A percentile compares a stretch with the other conserved stretches of the same genome.
phyloP scores from a whole-genome alignment of 2,113 vertebrate species.

The Elachura formosa region DNA sequence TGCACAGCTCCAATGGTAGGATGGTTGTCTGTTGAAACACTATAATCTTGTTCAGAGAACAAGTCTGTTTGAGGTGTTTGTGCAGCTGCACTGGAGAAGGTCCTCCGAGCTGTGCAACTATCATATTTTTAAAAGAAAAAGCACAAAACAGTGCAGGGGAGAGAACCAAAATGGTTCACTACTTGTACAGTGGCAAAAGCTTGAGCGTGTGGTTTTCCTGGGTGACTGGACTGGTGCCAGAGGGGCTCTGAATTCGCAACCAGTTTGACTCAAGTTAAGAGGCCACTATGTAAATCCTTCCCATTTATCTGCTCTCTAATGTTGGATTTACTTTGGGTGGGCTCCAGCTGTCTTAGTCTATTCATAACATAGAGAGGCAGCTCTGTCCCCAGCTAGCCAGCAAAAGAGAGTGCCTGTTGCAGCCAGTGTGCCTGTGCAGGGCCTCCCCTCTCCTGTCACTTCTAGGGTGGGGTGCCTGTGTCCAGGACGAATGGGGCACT shows the following conservation, averaged over 20 bases:
- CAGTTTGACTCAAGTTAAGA: constrained; percentile 2
- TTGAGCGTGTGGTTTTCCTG: not conserved
- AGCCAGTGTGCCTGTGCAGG: not conserved
- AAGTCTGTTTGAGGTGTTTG: not conserved
- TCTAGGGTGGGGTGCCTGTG: not conserved
- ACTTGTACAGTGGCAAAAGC: not conserved
- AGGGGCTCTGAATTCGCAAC: constrained; percentile 1
- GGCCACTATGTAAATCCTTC: constrained; percentile 24
- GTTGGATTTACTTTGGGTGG: constrained; percentile 45
- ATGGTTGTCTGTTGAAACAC: not conserved
- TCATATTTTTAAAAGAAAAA: not conserved
- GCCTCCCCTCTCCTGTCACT: not conserved
- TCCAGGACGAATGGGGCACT: not conserved
- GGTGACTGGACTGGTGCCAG: not conserved
- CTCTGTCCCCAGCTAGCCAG: not conserved
- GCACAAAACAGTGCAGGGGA: not conserved
- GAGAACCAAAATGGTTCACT: not conserved
- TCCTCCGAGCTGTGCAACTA: not conserved
- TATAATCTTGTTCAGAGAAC: not conserved
- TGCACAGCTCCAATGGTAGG: not conserved
- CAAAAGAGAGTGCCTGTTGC: not conserved
- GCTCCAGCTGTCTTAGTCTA: constrained; percentile 22
- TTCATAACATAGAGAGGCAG: not conserved
- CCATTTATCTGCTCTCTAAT: constrained; percentile 15
- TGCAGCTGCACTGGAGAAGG: not conserved